Evolutionary conservation across 2,113 vertebrate genomes (phyloP).

Genomic region (Nettapus auritus): DNA sequence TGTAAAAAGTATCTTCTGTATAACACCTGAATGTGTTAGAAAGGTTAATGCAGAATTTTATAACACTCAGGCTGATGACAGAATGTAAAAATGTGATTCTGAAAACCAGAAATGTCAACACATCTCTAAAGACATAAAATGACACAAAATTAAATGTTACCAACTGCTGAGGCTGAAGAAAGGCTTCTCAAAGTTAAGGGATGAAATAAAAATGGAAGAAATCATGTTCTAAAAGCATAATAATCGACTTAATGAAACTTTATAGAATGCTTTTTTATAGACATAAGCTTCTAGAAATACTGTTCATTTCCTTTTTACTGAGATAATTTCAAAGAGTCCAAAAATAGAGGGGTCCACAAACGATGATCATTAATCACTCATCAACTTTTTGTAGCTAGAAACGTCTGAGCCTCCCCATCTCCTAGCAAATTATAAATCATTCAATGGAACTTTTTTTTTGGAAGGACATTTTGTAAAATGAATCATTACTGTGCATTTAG

Average conservation of each 20-base stretch:
- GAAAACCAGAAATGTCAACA: conserved; percentile 77
- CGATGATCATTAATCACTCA: fast-evolving
- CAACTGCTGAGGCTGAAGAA: conserved; percentile 64
- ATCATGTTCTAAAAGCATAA: neutral
- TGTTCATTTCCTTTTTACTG: neutral
- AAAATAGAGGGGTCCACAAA: neutral
- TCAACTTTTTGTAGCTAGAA: neutral
- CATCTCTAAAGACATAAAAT: conserved; percentile 74
- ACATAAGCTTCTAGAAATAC: neutral
- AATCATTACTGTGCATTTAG: neutral
- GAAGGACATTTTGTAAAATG: neutral
- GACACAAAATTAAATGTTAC: conserved; percentile 78
- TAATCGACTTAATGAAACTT: conserved; percentile 1
- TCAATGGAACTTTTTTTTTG: neutral
- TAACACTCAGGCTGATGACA: conserved; percentile 53
- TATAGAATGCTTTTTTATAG: neutral
- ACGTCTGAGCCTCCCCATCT: neutral
- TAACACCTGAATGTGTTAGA: conserved; percentile 51
- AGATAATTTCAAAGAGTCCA: neutral
- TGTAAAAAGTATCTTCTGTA: conserved; percentile 47
- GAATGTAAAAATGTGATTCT: conserved; percentile 59
- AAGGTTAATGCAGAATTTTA: conserved; percentile 76
- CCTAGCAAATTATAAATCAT: neutral
- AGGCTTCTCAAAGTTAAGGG: conserved; percentile 44
- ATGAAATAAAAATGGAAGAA: conserved; percentile 6